These are phyloP conservation scores for Mesembrinibis cayennensis DNA, from an alignment of 2,113 vertebrate genomes.

Conservation along the genomic window DNA sequence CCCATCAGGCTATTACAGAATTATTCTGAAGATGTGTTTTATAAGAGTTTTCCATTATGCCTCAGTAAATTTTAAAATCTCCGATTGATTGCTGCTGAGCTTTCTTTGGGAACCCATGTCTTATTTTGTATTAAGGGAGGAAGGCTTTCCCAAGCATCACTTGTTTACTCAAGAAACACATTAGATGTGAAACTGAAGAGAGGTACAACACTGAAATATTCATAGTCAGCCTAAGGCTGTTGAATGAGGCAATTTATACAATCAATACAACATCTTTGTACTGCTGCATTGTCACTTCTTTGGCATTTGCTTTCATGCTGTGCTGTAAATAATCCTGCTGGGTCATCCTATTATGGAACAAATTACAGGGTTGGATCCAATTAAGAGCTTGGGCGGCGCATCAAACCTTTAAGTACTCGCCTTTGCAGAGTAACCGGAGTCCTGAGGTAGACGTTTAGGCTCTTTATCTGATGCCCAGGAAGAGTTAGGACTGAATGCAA, in stretches of 20 bases:
- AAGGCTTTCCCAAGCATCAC: neutral
- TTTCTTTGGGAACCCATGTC: neutral
- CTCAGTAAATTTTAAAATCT: neutral
- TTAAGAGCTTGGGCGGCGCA: neutral
- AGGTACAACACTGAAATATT: conserved; percentile 42
- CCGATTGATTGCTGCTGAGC: neutral
- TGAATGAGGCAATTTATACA: conserved; percentile 40
- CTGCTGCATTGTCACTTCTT: neutral
- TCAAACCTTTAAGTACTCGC: neutral
- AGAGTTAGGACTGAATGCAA: neutral
- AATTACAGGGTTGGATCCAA: neutral
- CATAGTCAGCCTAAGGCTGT: conserved; percentile 3
- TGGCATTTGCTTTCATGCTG: conserved; percentile 19
- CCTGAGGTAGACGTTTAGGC: neutral
- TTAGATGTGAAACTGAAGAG: conserved; percentile 37
- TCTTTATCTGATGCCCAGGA: neutral
- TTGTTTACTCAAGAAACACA: conserved; percentile 45
- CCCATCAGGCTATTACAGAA: neutral
- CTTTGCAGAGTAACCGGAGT: neutral
- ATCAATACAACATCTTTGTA: conserved; percentile 32
- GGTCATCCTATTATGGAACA: conserved; percentile 1
- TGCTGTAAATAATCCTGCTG: conserved; percentile 41
- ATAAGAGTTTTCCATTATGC: neutral
- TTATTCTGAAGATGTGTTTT: neutral
- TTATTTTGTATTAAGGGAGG: neutral